A percentile compares a stretch with the other conserved stretches of the same genome.
These are phyloP conservation scores for Leptopilina drosophilae DNA, from an alignment of 2,888 invertebrate genomes.

Conservation along the genomic window DNA sequence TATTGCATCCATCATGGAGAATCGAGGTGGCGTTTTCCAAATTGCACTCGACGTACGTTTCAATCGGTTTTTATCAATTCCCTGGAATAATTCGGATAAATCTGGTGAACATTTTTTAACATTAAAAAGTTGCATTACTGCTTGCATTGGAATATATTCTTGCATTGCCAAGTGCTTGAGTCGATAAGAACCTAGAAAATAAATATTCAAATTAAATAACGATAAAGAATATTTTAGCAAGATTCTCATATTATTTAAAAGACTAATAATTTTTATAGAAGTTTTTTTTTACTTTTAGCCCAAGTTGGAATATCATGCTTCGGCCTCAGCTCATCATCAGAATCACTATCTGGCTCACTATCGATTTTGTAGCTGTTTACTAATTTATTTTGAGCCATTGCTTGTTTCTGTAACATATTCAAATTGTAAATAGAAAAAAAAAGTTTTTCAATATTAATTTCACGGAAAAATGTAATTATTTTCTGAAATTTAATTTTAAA, in stretches of 20 bases:
- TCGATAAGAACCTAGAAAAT: conserved; percentile 76
- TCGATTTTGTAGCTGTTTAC: conserved; percentile 69
- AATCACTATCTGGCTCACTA: conserved; percentile 73
- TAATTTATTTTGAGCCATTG: conserved; percentile 51
- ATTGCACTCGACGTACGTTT: conserved; percentile 86
- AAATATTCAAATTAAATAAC: background rate
- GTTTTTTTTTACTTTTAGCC: conserved; percentile 68
- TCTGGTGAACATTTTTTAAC: conserved; percentile 79
- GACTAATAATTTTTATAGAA: background rate
- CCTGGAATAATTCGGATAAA: conserved; percentile 83
- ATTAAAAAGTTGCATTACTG: conserved; percentile 81
- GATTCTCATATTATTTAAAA: too few relatives aligned
- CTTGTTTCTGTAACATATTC: conserved; percentile 53
- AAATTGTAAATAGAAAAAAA: background rate
- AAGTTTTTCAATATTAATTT: background rate
- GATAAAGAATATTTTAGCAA: too few relatives aligned
- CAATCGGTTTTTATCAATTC: conserved; percentile 82
- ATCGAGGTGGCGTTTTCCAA: conserved; percentile 86
- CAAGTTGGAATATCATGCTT: conserved; percentile 72
- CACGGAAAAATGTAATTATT: too few relatives aligned
- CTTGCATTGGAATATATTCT: conserved; percentile 72
- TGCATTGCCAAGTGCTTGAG: conserved; percentile 77
- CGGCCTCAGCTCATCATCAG: conserved; percentile 70
- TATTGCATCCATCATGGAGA: conserved; percentile 77
- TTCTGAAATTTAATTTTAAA: too few relatives aligned